Evolutionary conservation across 2,888 invertebrate genomes (phyloP).

Genomic region (Onchidella celtica): DNA sequence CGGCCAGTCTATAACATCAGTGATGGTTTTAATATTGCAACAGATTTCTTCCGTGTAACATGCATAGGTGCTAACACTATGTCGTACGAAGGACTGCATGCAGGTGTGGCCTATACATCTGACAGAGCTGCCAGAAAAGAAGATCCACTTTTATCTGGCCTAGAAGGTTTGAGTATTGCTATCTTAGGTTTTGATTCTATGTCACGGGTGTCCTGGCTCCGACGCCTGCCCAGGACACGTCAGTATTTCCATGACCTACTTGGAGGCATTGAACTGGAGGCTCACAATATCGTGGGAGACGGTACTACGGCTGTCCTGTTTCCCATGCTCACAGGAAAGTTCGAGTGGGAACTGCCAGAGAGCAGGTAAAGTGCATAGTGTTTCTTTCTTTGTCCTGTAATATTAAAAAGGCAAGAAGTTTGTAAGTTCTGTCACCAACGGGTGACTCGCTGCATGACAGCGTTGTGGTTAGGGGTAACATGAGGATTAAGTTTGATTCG

Average conservation of each 20-base stretch:
- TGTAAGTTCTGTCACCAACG: background rate
- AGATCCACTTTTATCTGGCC: slow-evolving; percentile 66
- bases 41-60: slow-evolving; percentile 63
- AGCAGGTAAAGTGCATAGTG: slow-evolving; percentile 84
- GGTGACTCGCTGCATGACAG: background rate
- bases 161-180: slow-evolving; percentile 86
- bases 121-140: slow-evolving; percentile 16
- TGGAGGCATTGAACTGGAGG: slow-evolving; percentile 84
- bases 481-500: background rate
- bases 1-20: slow-evolving; percentile 44
- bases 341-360: slow-evolving; percentile 92
- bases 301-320: slow-evolving; percentile 85
- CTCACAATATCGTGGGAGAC: slow-evolving; percentile 81
- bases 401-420: background rate
- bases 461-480: background rate
- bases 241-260: slow-evolving; percentile 70
- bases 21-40: slow-evolving; percentile 52
- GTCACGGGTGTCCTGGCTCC: slow-evolving; percentile 86
- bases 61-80: slow-evolving; percentile 57
- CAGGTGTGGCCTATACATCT: slow-evolving; percentile 80
- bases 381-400: background rate
- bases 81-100: slow-evolving; percentile 86
- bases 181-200: slow-evolving; percentile 92
- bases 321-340: slow-evolving; percentile 90
- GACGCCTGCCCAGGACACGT: slow-evolving; percentile 73